phyloP scores from a whole-genome alignment of 2,888 invertebrate genomes.

The Epicampocera succincta region DNA sequence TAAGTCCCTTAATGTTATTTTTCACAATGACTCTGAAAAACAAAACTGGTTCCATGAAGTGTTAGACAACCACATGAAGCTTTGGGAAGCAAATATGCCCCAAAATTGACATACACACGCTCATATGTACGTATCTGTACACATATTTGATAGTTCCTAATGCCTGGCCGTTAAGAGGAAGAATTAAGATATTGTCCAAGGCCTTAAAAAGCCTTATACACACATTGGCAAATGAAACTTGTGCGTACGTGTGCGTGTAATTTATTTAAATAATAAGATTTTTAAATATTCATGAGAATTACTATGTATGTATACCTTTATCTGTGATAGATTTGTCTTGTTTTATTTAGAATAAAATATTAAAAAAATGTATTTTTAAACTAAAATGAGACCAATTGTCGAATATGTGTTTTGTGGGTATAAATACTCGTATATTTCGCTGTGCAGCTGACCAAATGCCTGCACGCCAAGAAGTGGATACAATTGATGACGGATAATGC shows the following conservation, averaged over 20 bases:
- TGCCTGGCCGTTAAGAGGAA: background rate
- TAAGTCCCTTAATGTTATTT: slow-evolving; percentile 89
- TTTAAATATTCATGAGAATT: no score
- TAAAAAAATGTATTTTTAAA: no score
- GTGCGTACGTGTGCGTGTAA: slow-evolving; percentile 40
- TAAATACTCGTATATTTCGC: no score
- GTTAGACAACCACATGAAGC: slow-evolving; percentile 92
- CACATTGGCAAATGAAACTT: background rate
- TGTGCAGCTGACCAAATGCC: no score
- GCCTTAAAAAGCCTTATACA: background rate
- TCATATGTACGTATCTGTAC: background rate
- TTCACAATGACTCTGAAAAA: slow-evolving; percentile 89
- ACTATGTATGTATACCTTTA: background rate
- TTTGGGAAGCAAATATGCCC: slow-evolving; percentile 94
- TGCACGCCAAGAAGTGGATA: no score
- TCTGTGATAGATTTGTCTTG: no score
- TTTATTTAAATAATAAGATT: background rate
- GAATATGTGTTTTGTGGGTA: no score
- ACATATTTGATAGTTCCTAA: slow-evolving; percentile 42
- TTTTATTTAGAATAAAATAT: no score
- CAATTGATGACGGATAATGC: no score
- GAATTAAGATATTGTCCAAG: no score
- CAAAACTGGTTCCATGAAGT: slow-evolving; percentile 93
- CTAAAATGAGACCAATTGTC: background rate
- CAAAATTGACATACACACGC: slow-evolving; percentile 71